Conservation (phyloP, 2,888 invertebrate genomes). For the Palloptera scutellata region DNA sequence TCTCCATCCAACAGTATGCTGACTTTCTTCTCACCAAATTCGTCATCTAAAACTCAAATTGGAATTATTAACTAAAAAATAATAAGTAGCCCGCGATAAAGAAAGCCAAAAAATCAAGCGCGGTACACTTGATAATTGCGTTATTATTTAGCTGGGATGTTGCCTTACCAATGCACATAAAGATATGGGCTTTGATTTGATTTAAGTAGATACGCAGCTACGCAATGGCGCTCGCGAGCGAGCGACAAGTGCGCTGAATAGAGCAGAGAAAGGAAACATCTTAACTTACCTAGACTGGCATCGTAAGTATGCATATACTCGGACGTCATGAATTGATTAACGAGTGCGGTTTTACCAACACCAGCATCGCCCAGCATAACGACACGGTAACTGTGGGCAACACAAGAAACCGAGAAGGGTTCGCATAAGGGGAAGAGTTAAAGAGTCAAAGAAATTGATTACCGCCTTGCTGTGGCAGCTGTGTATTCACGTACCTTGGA, state of each 20-base stretch:
- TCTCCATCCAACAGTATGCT: conserved; percentile 89
- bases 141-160: not conserved
- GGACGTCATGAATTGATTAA: conserved; percentile 93
- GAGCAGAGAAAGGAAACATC: not conserved
- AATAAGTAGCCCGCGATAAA: conserved; percentile 43
- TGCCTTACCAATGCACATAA: conserved; percentile 3
- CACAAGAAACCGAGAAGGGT: not conserved
- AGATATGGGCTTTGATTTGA: not conserved
- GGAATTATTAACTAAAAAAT: conserved; percentile 62
- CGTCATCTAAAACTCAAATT: conserved; percentile 80
- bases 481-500: conserved; percentile 43
- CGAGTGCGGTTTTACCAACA: conserved; percentile 89
- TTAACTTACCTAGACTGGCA: conserved; percentile 81
- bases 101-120: not conserved
- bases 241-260: not conserved
- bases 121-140: not conserved
- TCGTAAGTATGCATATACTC: conserved; percentile 96
- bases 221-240: too few relatives aligned
- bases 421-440: not conserved
- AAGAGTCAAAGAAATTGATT: not conserved
- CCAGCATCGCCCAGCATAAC: conserved; percentile 85
- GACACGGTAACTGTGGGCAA: conserved; percentile 73
- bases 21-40: conserved; percentile 89
- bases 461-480: too few relatives aligned
- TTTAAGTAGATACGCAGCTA: not conserved